phyloP scores from a whole-genome alignment of 1,140 invertebrate genomes.

The Lanistes nyassanus region DNA sequence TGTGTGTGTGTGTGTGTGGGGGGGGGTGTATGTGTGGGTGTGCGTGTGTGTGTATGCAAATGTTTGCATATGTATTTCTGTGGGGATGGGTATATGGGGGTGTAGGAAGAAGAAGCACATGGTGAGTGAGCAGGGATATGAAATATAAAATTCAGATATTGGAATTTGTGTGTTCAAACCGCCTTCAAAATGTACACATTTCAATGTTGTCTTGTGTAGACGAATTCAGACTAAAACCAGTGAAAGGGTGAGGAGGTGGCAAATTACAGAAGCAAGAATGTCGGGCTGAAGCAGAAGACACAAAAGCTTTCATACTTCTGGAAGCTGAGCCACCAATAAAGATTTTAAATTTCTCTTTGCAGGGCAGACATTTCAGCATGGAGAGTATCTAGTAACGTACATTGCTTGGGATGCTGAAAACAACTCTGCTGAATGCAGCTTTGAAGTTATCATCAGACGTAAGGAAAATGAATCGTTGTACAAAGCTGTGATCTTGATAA shows the following conservation, averaged over 20 bases:
- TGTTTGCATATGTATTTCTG: neutral
- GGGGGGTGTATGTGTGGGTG: neutral
- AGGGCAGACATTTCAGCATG: constrained; percentile 48
- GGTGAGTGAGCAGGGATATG: neutral
- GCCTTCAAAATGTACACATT: neutral
- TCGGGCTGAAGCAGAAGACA: neutral
- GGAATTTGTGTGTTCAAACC: neutral
- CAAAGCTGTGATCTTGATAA: neutral
- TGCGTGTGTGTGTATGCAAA: too few relatives aligned
- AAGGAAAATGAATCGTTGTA: constrained; percentile 33
- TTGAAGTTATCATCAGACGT: constrained; percentile 49
- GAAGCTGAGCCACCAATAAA: neutral
- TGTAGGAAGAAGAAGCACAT: neutral
- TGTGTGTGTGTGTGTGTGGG: neutral
- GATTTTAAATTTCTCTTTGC: constrained; percentile 4
- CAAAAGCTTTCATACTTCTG: neutral
- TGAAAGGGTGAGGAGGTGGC: too few relatives aligned
- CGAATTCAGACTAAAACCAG: too few relatives aligned
- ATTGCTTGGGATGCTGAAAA: constrained; percentile 48
- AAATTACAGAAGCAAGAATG: too few relatives aligned
- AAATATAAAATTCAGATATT: neutral
- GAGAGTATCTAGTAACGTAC: constrained; percentile 48
- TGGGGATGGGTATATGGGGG: neutral
- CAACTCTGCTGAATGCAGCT: constrained; percentile 48
- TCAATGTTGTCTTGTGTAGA: too few relatives aligned